Base-by-base conservation (phyloP, 2,797 vertebrate species). In the Anas bahamensis region DNA sequence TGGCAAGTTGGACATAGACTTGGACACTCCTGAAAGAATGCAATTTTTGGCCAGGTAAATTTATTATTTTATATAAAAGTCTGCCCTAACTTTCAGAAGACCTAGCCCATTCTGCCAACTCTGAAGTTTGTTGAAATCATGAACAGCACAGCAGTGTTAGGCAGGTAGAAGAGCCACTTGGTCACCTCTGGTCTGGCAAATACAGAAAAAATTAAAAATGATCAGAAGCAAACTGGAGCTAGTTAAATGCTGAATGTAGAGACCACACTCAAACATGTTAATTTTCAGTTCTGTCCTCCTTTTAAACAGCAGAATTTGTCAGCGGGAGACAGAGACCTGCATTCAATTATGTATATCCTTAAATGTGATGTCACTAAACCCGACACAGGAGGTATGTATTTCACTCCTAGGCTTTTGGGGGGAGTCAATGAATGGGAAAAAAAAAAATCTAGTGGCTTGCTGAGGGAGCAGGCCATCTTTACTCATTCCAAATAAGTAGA, bases 261-360 rank as follows among this genome's bases (percentile, higher is more conserved):
- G 57, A 21, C 21, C 11, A 0, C 59, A 41, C 59, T 68, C 64
- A 57, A 50, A 10, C 29, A 17, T 8, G n/a, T 29, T 55, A 72
- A 3, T 79, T 84, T 81, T 72, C 52, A 66, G 14, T 85, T 77
- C 82, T 61, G 17, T 65, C 46, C 74, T 50, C 8, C 1, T 83
- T 95, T 94, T 41, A 31, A 50, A 13, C 74, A n/a, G 4, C 28
- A 74, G 57, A 39, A 66, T 79, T 53, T 77, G 41, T 77, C 72
- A 82, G 71, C 0, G 0, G n/a, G 22, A 31, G 0, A 6, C 41
- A 21, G 70, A 71, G 42, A 44, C 26, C 9, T 65, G 70, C 39
- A 44, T 44, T 65, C 41, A 29, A 21, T 78, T 53, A 35, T 23
- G 17, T 81, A 1, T 41, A 23, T 59, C 88, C 79, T 81, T 68